Percentiles rank a stretch among this genome's conserved stretches.
phyloP scores from a whole-genome alignment of 2,888 invertebrate genomes.

The Callyntrura sp. region DNA sequence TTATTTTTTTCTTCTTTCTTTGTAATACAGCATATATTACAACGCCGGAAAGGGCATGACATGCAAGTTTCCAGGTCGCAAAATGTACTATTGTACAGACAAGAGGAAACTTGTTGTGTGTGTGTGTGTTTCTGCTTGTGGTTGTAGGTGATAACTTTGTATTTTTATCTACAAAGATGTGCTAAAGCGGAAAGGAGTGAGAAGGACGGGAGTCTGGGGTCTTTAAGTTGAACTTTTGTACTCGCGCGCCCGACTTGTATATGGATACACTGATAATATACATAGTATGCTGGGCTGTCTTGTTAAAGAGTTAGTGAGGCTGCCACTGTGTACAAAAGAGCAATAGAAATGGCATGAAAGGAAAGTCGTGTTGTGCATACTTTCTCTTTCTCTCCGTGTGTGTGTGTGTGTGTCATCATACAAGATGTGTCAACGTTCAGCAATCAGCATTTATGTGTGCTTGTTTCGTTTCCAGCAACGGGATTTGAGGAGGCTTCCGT shows the following conservation, averaged over 20 bases:
- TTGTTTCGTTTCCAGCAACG: background rate
- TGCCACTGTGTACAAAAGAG: background rate
- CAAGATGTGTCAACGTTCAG: background rate
- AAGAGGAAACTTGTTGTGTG: constrained; percentile 29
- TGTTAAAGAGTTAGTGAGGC: background rate
- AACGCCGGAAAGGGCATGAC: constrained; percentile 2
- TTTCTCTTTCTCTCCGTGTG: background rate
- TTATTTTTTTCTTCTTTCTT: constrained; percentile 34
- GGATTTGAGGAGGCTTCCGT: no score
- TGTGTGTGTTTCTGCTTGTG: background rate
- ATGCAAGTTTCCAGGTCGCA: constrained; percentile 23
- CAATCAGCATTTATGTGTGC: constrained; percentile 10
- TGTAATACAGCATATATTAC: background rate
- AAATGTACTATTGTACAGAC: constrained; percentile 7
- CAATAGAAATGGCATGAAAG: constrained; percentile 40
- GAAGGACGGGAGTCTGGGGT: background rate
- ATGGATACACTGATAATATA: no score
- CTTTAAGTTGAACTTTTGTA: background rate
- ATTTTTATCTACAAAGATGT: background rate
- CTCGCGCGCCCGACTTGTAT: background rate
- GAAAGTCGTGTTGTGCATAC: constrained; percentile 59
- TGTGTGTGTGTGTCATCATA: no score
- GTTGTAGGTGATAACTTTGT: background rate
- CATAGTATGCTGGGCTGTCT: background rate
- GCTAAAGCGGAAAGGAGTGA: background rate